Base-by-base conservation (phyloP, 1,140 invertebrate genomes). In the Chironomus striatipennis region DNA sequence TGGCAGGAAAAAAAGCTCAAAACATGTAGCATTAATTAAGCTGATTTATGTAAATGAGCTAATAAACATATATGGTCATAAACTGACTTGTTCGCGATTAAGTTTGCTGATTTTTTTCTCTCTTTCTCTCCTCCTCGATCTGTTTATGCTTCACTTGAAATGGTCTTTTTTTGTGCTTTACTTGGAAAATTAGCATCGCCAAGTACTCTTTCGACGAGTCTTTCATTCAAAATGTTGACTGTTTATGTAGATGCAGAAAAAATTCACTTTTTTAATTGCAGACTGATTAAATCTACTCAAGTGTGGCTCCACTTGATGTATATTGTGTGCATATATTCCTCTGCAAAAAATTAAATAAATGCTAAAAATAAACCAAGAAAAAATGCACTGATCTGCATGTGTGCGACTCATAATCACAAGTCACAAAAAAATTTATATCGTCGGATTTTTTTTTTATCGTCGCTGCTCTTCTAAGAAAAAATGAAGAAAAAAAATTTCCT, bases 31-130 rank as follows among this genome's bases (percentile, higher is more conserved):
- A 57, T 57, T 57, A 57, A 57, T 57, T 57, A 57, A 57, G 47
- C 47, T 57, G 47, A 57, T 57, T 57, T 57, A 57, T 57, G 47
- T 57, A 57, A 57, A 57, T 57, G 9, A 57, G 47, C 47, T 57
- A 57, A 57, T 57, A 57, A 57, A 57, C 47, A 12, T 57, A 57
- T 57, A 57, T 57, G 47, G 47, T 10, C 47, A 57, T 57, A 57
- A 57, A 57, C 10, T 34, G 24, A 34, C 24, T 34, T 34, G 24
- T 34, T 34, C 24, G 24, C 24, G 24, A 34, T 34, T 57, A 57
- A 57, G n/a, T 10, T 57, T 57, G 47, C 47, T 12, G 47, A 12
- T 57, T 57, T 57, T 10, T n/a, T 10, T n/a, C 7, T 57, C n/a
- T 57, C n/a, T 57, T 57, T 57, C n/a, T 57, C n/a, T 57, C n/a